Percentiles rank a stretch among this genome's conserved stretches.
phyloP scores from a whole-genome alignment of 2,113 vertebrate species.

The Myrmophylax atrothorax region DNA sequence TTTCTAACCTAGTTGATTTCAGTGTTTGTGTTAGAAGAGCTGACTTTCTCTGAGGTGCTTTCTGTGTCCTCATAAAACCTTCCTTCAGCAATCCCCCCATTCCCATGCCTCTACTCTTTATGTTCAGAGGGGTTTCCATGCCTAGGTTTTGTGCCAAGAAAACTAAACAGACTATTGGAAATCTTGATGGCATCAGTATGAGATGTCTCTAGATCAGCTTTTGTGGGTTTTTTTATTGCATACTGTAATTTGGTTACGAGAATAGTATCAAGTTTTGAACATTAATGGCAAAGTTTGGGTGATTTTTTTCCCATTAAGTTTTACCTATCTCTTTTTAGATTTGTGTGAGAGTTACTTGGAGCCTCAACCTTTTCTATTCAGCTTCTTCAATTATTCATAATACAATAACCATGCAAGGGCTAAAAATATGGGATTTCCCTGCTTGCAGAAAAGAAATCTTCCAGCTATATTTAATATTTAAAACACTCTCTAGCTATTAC shows the following conservation, averaged over 20 bases:
- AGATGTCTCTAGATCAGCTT: background rate
- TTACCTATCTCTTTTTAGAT: background rate
- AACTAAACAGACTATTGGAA: background rate
- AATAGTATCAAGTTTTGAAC: background rate
- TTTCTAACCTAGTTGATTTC: background rate
- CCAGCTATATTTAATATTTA: slow-evolving; percentile 52
- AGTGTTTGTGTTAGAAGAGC: background rate
- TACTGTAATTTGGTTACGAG: background rate
- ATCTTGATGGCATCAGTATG: background rate
- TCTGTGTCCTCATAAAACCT: background rate
- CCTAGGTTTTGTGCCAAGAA: background rate
- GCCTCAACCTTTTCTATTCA: background rate
- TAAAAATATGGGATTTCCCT: slow-evolving; percentile 35
- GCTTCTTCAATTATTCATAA: slow-evolving; percentile 33
- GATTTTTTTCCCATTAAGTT: background rate
- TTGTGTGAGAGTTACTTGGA: background rate
- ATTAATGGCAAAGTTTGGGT: background rate
- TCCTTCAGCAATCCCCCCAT: background rate
- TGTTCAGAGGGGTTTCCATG: background rate
- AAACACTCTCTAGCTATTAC: slow-evolving; percentile 6
- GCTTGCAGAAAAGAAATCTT: slow-evolving; percentile 26
- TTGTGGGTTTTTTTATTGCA: background rate
- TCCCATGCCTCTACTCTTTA: background rate
- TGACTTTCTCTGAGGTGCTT: background rate
- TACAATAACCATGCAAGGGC: background rate